These are phyloP conservation scores for Brenthis ino DNA, from an alignment of 2,888 invertebrate genomes.

Conservation along the genomic window DNA sequence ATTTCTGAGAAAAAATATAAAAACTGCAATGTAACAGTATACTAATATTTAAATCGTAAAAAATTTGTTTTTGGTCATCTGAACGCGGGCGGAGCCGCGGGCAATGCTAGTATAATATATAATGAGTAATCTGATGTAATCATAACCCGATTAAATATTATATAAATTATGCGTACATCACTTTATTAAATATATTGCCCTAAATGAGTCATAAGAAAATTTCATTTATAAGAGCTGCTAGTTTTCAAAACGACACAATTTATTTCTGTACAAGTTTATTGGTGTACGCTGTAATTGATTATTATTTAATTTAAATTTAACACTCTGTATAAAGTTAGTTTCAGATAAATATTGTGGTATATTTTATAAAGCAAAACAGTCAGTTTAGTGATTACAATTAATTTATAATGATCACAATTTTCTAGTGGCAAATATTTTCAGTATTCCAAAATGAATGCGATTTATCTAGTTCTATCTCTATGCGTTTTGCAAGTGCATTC, in stretches of 20 bases:
- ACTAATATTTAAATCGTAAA: too few species aligned
- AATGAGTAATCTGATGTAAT: constrained; percentile 54
- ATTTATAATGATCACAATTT: constrained; percentile 26
- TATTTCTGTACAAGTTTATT: neutral
- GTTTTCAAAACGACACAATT: constrained; percentile 9
- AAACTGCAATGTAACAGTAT: too few species aligned
- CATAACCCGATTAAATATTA: constrained; percentile 48
- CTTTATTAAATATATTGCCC: constrained; percentile 46
- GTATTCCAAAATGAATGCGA: constrained; percentile 33
- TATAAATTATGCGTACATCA: constrained; percentile 23
- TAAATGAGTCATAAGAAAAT: constrained; percentile 59
- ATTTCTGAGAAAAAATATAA: too few species aligned
- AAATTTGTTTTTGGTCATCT: too few species aligned
- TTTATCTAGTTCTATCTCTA: constrained; percentile 40
- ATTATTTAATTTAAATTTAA: constrained; percentile 7
- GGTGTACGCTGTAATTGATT: constrained; percentile 5
- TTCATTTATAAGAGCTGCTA: constrained; percentile 57
- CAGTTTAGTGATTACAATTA: constrained; percentile 13
- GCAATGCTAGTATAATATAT: constrained; percentile 3
- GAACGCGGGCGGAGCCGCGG: too few species aligned
- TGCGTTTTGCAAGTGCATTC: constrained; percentile 47
- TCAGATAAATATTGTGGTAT: constrained; percentile 7
- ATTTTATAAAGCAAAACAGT: neutral
- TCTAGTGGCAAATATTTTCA: constrained; percentile 10
- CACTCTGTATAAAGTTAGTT: constrained; percentile 16